Evolutionary conservation across 2,888 invertebrate species (phyloP).

Genomic region (Hydrotaea diabolus): DNA sequence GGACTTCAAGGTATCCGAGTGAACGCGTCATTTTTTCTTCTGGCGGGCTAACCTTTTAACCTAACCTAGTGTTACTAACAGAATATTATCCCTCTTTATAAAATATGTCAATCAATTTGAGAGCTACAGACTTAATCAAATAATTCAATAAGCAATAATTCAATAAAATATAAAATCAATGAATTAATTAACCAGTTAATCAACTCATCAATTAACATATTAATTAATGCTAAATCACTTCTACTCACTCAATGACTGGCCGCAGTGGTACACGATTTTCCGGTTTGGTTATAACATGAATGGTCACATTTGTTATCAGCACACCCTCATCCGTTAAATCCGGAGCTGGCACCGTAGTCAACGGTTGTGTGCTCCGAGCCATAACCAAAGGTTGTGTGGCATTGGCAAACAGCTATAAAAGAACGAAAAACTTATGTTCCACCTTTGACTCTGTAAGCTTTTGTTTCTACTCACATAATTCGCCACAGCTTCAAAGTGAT

Average conservation of each 20-base stretch:
- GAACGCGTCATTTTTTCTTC: too few relatives aligned
- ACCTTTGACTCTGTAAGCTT: not conserved
- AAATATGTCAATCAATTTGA: too few relatives aligned
- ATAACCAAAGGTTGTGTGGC: conserved; percentile 73
- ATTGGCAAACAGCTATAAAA: conserved; percentile 77
- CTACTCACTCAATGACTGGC: conserved; percentile 78
- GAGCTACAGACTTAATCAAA: too few relatives aligned
- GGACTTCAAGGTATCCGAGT: too few relatives aligned
- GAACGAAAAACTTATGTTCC: not conserved
- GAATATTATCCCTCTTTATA: too few relatives aligned
- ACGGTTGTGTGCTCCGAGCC: conserved; percentile 73
- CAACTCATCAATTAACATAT: too few relatives aligned
- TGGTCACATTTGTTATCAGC: conserved; percentile 90
- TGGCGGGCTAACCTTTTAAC: too few relatives aligned
- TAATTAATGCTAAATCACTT: too few relatives aligned
- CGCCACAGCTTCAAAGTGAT: conserved; percentile 92
- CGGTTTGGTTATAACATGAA: conserved; percentile 90
- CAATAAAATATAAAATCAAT: too few relatives aligned
- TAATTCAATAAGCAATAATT: too few relatives aligned
- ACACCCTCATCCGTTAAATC: conserved; percentile 83
- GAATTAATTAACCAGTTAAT: too few relatives aligned
- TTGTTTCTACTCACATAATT: conserved; percentile 79
- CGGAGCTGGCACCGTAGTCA: conserved; percentile 74
- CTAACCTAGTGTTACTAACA: too few relatives aligned
- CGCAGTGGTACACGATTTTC: conserved; percentile 83